Percentiles rank a stretch among this genome's conserved stretches.
These are phyloP conservation scores for Campoletis raptor DNA, from an alignment of 2,888 invertebrate genomes.

Conservation along the genomic window DNA sequence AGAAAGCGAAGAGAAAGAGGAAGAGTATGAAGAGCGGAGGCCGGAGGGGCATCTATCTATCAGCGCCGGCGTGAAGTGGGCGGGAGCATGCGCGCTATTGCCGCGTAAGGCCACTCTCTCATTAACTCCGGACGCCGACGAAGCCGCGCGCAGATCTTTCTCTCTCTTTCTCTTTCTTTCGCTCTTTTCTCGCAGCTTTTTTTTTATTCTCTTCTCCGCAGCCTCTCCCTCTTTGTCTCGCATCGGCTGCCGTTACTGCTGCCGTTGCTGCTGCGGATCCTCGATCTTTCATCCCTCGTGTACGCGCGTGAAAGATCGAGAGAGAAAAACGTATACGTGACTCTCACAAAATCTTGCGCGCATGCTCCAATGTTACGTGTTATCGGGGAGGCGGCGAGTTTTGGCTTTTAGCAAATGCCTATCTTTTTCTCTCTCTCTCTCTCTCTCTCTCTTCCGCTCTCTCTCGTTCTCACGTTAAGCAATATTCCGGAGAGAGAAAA, in stretches of 20 bases:
- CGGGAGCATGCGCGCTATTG: conserved; percentile 84
- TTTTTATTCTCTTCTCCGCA: conserved; percentile 74
- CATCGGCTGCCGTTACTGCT: conserved; percentile 40
- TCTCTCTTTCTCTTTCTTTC: conserved; percentile 26
- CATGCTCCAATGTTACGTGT: conserved; percentile 73
- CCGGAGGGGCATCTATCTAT: conserved; percentile 84
- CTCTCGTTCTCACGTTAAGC: not conserved
- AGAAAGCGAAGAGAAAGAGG: conserved; percentile 28
- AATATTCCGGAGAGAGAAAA: conserved; percentile 12
- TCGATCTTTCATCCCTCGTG: conserved; percentile 42
- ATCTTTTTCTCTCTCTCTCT: conserved; percentile 27
- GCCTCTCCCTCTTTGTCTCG: conserved; percentile 31
- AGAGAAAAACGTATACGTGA: conserved; percentile 43
- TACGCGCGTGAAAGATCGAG: conserved; percentile 14
- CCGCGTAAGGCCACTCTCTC: conserved; percentile 84
- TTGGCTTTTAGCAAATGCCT: conserved; percentile 57
- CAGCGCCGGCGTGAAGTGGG: conserved; percentile 85
- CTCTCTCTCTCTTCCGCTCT: conserved; percentile 5
- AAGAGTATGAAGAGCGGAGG: conserved; percentile 56
- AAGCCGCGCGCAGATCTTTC: conserved; percentile 85
- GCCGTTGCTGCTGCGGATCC: conserved; percentile 53
- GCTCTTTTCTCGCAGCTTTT: conserved; percentile 77
- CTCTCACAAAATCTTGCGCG: conserved; percentile 58
- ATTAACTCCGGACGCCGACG: conserved; percentile 86
- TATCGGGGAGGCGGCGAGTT: conserved; percentile 73